These are phyloP conservation scores for Anarsia innoxiella DNA, from an alignment of 2,888 invertebrate genomes.

Conservation along the genomic window DNA sequence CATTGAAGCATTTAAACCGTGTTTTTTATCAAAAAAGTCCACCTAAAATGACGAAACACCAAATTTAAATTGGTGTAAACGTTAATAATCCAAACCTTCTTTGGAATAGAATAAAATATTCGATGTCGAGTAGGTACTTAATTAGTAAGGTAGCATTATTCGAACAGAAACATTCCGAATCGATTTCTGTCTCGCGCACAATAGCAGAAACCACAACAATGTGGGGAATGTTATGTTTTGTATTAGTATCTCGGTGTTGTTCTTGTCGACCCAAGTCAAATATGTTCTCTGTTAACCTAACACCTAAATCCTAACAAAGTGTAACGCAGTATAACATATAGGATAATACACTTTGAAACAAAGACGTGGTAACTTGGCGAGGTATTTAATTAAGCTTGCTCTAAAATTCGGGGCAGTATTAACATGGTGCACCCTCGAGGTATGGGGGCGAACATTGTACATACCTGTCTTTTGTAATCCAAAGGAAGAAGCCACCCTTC, in stretches of 20 bases:
- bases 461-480: conserved; percentile 13
- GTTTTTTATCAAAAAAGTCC: too few species aligned
- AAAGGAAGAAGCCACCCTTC: too few species aligned
- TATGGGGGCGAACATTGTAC: conserved; percentile 2
- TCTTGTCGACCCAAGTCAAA: conserved; percentile 8
- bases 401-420: conserved; percentile 21
- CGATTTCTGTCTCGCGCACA: too few species aligned
- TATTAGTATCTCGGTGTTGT: conserved; percentile 9
- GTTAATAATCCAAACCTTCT: too few species aligned
- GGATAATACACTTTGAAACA: conserved; percentile 16
- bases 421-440: conserved; percentile 12
- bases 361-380: conserved; percentile 16
- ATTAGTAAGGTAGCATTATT: too few species aligned
- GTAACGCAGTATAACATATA: conserved; percentile 8
- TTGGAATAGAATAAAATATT: too few species aligned
- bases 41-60: too few species aligned
- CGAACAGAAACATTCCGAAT: too few species aligned
- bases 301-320: conserved; percentile 10
- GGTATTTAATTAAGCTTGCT: conserved; percentile 27
- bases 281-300: conserved; percentile 8
- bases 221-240: conserved; percentile 8
- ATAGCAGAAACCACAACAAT: conserved; percentile 3
- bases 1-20: too few species aligned
- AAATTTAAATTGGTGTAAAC: too few species aligned
- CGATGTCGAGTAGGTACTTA: too few species aligned